Conservation (phyloP, 2,888 invertebrate genomes). For the Petrolisthes manimaculis region DNA sequence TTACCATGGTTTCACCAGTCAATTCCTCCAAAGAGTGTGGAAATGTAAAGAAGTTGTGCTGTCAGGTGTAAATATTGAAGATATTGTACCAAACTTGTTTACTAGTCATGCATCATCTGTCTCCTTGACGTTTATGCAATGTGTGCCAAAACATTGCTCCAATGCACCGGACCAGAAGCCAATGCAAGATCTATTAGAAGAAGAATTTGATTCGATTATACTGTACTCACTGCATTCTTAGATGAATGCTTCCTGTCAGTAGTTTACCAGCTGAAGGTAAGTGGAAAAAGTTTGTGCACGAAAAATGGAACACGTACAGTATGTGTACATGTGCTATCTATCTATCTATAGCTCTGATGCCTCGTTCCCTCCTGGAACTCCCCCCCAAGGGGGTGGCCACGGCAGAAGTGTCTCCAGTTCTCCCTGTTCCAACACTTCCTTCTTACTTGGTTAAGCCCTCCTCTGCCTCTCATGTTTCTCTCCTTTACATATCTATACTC, state of each 20-base stretch:
- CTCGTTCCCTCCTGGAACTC: too few relatives aligned
- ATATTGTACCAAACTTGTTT: slow-evolving; percentile 29
- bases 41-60: slow-evolving; percentile 33
- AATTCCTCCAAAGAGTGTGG: slow-evolving; percentile 18
- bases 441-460: too few relatives aligned
- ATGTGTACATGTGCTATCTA: neutral
- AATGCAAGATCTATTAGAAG: slow-evolving; percentile 38
- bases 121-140: neutral
- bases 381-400: too few relatives aligned
- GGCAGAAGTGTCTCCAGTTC: too few relatives aligned
- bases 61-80: neutral
- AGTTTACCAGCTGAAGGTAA: slow-evolving; percentile 41
- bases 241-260: slow-evolving; percentile 45
- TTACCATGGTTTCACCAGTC: slow-evolving; percentile 37
- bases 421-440: too few relatives aligned
- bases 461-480: too few relatives aligned
- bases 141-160: slow-evolving; percentile 20
- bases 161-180: slow-evolving; percentile 27
- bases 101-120: neutral
- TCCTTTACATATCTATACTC: too few relatives aligned
- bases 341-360: too few relatives aligned
- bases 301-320: too few relatives aligned
- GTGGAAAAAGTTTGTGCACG: neutral
- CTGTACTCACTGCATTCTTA: slow-evolving; percentile 31
- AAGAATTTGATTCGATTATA: slow-evolving; percentile 47